A percentile compares a stretch with the other conserved stretches of the same genome.
phyloP scores from a whole-genome alignment of 2,113 vertebrate genomes.

The Prolemur simus region DNA sequence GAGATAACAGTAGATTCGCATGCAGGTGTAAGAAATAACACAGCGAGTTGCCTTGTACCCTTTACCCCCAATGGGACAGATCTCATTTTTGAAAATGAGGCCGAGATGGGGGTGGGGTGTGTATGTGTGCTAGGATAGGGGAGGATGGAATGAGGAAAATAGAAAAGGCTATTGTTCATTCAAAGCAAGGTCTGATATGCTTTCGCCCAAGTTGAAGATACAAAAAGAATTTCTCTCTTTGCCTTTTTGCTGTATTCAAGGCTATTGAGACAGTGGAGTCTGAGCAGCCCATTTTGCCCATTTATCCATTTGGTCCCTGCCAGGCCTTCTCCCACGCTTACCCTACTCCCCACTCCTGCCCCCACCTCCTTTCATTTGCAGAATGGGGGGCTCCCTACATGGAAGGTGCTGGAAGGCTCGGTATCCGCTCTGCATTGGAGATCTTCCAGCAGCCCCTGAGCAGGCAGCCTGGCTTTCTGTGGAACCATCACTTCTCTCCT shows the following conservation, averaged over 20 bases:
- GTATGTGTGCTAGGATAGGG: neutral
- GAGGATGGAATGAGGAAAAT: neutral
- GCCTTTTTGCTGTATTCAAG: neutral
- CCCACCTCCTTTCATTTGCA: slow-evolving; percentile 51
- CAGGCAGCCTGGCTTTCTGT: slow-evolving; percentile 70
- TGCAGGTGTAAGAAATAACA: neutral
- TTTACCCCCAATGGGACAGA: neutral
- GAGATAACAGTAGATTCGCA: neutral
- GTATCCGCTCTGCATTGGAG: neutral
- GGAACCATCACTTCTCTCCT: slow-evolving; percentile 64
- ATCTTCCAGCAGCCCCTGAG: slow-evolving; percentile 19
- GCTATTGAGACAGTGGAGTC: slow-evolving; percentile 17
- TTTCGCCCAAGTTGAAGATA: slow-evolving; percentile 37
- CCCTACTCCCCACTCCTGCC: neutral
- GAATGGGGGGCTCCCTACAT: slow-evolving; percentile 8
- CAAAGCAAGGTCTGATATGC: neutral
- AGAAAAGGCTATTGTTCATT: neutral
- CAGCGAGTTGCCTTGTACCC: neutral
- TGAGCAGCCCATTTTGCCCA: neutral
- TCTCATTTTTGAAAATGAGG: slow-evolving; percentile 12
- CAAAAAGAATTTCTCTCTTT: neutral
- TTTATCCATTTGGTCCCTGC: neutral
- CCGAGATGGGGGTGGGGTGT: neutral
- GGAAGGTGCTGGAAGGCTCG: neutral
- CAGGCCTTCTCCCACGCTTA: neutral